Conservation (phyloP, 2,888 invertebrate species). For the Leptura quadrifasciata region DNA sequence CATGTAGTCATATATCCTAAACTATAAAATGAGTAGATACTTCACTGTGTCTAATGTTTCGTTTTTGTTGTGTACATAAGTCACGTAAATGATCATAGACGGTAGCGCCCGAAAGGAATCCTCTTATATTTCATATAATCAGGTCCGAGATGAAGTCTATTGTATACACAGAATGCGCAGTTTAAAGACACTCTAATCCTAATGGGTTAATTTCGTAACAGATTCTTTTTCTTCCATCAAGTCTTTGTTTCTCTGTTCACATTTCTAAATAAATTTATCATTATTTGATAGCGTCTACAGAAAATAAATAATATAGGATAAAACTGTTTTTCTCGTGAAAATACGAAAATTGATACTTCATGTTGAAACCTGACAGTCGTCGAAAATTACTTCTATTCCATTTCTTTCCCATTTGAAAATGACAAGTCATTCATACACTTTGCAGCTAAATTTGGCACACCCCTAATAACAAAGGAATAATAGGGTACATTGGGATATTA, state of each 20-base stretch:
- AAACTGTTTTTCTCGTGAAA: constrained; percentile 1
- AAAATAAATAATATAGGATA: constrained; percentile 3
- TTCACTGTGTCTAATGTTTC: too few relatives aligned
- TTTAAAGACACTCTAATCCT: not conserved
- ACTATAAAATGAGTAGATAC: too few relatives aligned
- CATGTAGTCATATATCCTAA: too few relatives aligned
- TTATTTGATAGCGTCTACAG: not conserved
- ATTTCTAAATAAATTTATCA: constrained; percentile 12
- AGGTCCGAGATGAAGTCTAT: too few relatives aligned
- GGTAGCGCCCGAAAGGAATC: too few relatives aligned
- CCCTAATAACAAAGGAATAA: constrained; percentile 32
- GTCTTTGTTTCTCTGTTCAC: not conserved
- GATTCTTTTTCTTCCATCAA: not conserved
- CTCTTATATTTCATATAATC: too few relatives aligned
- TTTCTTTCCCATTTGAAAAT: constrained; percentile 30
- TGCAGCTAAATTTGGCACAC: constrained; percentile 25
- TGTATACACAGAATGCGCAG: not conserved
- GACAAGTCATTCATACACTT: constrained; percentile 34
- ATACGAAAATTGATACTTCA: constrained; percentile 18
- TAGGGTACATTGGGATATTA: constrained; percentile 31
- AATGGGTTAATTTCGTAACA: not conserved
- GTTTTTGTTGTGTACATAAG: too few relatives aligned
- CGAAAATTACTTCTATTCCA: constrained; percentile 19
- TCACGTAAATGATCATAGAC: too few relatives aligned
- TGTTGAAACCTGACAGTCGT: constrained; percentile 1